phyloP scores from a whole-genome alignment of 2,888 invertebrate species.

The Limnephilus rhombicus region DNA sequence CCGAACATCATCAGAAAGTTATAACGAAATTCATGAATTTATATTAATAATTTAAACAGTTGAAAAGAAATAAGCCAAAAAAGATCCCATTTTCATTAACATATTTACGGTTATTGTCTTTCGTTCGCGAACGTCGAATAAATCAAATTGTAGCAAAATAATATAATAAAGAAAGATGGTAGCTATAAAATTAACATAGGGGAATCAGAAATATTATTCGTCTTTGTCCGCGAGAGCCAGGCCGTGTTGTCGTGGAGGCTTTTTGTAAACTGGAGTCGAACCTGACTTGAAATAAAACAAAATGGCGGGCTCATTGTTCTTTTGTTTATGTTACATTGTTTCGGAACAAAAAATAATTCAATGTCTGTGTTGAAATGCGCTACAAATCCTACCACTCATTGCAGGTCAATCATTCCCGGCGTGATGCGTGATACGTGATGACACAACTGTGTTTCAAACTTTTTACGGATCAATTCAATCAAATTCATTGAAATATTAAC shows the following conservation, averaged over 20 bases:
- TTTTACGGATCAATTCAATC: neutral
- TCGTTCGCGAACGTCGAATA: constrained; percentile 56
- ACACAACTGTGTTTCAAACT: neutral
- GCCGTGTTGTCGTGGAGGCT: constrained; percentile 24
- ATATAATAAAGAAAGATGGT: constrained; percentile 58
- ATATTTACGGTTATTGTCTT: constrained; percentile 62
- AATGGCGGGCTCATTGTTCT: constrained; percentile 53
- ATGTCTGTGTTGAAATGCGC: constrained; percentile 49
- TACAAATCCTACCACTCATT: constrained; percentile 38
- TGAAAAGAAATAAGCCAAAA: constrained; percentile 43
- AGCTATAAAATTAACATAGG: constrained; percentile 58
- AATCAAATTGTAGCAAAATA: constrained; percentile 57
- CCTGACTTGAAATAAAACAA: constrained; percentile 47
- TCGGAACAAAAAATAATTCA: constrained; percentile 47
- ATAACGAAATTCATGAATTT: constrained; percentile 34
- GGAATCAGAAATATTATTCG: constrained; percentile 25
- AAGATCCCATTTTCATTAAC: constrained; percentile 57
- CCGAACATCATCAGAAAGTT: constrained; percentile 10
- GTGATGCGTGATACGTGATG: neutral
- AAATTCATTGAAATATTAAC: neutral
- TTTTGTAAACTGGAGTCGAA: constrained; percentile 44
- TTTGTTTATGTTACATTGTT: constrained; percentile 55
- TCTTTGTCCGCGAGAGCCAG: constrained; percentile 30
- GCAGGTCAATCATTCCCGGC: constrained; percentile 14
- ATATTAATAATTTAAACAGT: constrained; percentile 19